These are phyloP conservation scores for Luperina testacea DNA, from an alignment of 2,888 invertebrate genomes.

Conservation along the genomic window DNA sequence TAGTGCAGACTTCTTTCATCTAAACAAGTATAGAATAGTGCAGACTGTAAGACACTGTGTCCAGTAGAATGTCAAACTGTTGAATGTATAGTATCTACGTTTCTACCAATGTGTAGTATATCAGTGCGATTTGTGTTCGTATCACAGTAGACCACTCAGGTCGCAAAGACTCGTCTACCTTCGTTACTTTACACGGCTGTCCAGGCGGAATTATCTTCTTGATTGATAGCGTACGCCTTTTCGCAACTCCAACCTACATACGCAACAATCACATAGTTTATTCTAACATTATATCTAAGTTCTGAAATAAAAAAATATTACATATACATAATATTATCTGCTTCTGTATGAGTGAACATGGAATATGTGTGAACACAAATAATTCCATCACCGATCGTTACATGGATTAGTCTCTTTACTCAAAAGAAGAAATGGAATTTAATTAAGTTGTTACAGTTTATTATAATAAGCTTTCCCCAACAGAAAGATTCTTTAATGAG, in stretches of 20 bases:
- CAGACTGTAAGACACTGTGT: constrained; percentile 32
- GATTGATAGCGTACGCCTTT: constrained; percentile 88
- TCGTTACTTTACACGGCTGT: constrained; percentile 79
- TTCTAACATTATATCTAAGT: constrained; percentile 56
- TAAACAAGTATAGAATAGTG: constrained; percentile 30
- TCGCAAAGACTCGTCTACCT: constrained; percentile 78
- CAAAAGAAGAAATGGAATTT: neutral
- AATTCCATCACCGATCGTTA: constrained; percentile 49
- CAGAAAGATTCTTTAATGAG: constrained; percentile 9
- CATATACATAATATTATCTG: constrained; percentile 40
- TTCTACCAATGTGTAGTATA: constrained; percentile 36
- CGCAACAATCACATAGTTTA: constrained; percentile 71
- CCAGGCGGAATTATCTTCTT: constrained; percentile 88
- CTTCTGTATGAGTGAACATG: constrained; percentile 47
- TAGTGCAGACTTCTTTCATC: constrained; percentile 29
- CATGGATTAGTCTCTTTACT: constrained; percentile 48
- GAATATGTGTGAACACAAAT: constrained; percentile 50
- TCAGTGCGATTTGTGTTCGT: constrained; percentile 79
- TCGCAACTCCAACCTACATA: constrained; percentile 86
- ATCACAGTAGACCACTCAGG: constrained; percentile 72
- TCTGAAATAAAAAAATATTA: constrained; percentile 52
- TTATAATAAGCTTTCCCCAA: constrained; percentile 4
- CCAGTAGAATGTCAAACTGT: constrained; percentile 19
- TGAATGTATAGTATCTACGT: constrained; percentile 10
- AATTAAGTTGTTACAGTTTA: neutral